phyloP scores from a whole-genome alignment of 2,888 invertebrate genomes.

The Epinotia nisella region DNA sequence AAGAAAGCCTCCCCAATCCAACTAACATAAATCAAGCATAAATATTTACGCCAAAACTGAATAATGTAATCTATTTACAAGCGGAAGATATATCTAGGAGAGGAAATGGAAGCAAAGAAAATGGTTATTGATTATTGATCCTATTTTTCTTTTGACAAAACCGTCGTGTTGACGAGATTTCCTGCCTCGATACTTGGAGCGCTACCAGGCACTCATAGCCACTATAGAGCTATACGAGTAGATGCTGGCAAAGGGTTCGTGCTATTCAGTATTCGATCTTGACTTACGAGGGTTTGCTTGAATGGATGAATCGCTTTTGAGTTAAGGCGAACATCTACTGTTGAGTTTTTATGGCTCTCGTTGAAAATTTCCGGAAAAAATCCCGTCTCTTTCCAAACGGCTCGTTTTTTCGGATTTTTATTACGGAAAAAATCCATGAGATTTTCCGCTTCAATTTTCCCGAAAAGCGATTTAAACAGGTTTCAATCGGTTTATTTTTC shows the following conservation, averaged over 20 bases:
- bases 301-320: constrained; percentile 2
- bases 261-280: constrained; percentile 32
- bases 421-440: too few species aligned
- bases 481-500: too few species aligned
- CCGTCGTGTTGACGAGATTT: background rate
- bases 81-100: background rate
- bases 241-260: constrained; percentile 14
- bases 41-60: background rate
- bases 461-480: too few species aligned
- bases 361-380: too few species aligned
- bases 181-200: constrained; percentile 2
- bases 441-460: too few species aligned
- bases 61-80: background rate
- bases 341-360: too few species aligned
- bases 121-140: too few species aligned
- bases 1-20: too few species aligned
- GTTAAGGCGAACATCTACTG: background rate
- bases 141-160: background rate
- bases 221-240: constrained; percentile 1
- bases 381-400: too few species aligned
- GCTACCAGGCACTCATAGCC: constrained; percentile 28
- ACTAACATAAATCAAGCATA: too few species aligned
- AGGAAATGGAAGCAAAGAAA: background rate
- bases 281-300: constrained; percentile 3
- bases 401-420: too few species aligned